Base-by-base conservation (phyloP, 2,888 invertebrate species). In the Atethmia centrago region DNA sequence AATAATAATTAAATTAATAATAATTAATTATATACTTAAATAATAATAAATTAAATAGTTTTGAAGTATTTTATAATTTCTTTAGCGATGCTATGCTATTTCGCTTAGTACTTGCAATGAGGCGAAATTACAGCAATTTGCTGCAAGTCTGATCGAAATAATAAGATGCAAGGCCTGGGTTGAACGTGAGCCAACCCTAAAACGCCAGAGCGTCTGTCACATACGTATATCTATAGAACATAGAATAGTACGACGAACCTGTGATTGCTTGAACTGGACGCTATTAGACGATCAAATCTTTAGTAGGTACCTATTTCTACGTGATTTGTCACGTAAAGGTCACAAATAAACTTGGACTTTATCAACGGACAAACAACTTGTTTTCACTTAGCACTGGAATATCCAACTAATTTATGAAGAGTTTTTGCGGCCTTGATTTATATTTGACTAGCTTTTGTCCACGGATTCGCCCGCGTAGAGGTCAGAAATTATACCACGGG, bases 321-420 rank as follows among this genome's bases (percentile, higher is more conserved):
- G 64, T 76, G 51, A 77, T 77, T 70, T 77, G 65, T 76, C 62
- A 66, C 49, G 56, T 66, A 25, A 25, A 49, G n/a, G 45, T 69
- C 56, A 55, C 64, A 62, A 74, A 70, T 56, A 55, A 71, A 62
- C 49, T 63, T 64, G 42, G 70, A 75, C 70, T 76, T 55, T 59
- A 64, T 76, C 61, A 14, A 64, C 42, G 59, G 59, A 84, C 77
- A 47, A 87, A 86, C 76, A 77, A 83, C 77, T 82, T 82, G 72
- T 84, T 87, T 86, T 83, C 77, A 68, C 76, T 77, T 73, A 65
- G 31, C 16, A 19, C 25, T 73, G 71, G 21, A 31, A 42, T 71
- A 55, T 40, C 45, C 47, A 58, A 64, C 16, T 62, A 28, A 71
- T 85, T 83, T 76, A 80, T 64, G 49, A 45, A 56, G 53, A 56